Percentiles rank a stretch among this genome's conserved stretches.
Evolutionary conservation across 92 coral and sea anemone genomes (phyloP).

Genomic region (Ricordea florida): DNA sequence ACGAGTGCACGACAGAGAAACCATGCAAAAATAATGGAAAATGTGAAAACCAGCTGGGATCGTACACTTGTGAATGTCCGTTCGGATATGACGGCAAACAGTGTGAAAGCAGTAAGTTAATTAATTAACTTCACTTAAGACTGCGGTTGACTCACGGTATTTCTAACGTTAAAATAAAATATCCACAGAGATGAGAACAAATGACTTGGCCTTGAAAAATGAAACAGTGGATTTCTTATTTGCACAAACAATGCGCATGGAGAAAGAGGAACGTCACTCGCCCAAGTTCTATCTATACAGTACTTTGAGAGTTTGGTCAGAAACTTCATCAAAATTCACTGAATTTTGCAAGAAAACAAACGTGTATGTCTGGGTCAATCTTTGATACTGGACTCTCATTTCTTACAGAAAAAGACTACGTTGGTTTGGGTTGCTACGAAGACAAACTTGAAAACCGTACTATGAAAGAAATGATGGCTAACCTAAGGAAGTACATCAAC

Average conservation of each 20-base stretch:
- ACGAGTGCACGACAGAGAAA: slow-evolving; percentile 31
- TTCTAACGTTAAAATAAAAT: too few species aligned
- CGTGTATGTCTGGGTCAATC: background rate
- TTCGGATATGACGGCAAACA: slow-evolving; percentile 10
- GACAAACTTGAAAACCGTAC: slow-evolving; percentile 22
- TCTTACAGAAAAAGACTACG: slow-evolving; percentile 13
- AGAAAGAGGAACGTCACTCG: too few species aligned
- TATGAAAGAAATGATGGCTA: slow-evolving; percentile 16
- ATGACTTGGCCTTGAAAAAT: too few species aligned
- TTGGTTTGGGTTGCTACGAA: slow-evolving; percentile 25
- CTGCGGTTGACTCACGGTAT: too few species aligned
- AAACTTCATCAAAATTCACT: too few species aligned
- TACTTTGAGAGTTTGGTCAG: too few species aligned
- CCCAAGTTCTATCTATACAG: too few species aligned
- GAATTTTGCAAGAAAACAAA: too few species aligned
- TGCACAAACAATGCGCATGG: too few species aligned
- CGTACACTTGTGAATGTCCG: slow-evolving; percentile 19
- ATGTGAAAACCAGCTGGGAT: slow-evolving; percentile 1
- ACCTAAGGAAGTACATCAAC: slow-evolving; percentile 24
- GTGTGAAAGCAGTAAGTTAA: slow-evolving; percentile 46
- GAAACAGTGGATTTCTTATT: too few species aligned
- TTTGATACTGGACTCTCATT: background rate
- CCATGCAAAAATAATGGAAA: slow-evolving; percentile 27
- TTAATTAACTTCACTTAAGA: too few species aligned
- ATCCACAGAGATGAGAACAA: too few species aligned